Evolutionary conservation across 2,888 invertebrate species (phyloP).

Genomic region (Proisotoma minuta): DNA sequence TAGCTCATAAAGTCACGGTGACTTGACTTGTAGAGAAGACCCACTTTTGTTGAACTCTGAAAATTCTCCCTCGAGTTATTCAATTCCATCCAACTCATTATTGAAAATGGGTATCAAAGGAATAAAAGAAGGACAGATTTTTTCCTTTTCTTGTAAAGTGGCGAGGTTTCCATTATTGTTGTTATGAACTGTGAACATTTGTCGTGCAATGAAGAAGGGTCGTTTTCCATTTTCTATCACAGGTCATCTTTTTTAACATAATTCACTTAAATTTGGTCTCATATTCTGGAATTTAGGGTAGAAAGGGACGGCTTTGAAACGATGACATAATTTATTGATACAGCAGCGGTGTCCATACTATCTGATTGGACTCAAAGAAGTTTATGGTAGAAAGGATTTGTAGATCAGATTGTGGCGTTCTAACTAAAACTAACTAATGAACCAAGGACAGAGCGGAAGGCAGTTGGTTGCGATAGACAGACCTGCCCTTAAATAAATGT

Average conservation of each 20-base stretch:
- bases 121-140: background rate
- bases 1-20: no score
- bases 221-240: background rate
- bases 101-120: slow-evolving; percentile 1
- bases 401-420: slow-evolving; percentile 6
- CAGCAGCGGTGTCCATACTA: background rate
- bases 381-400: background rate
- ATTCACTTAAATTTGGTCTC: background rate
- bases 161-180: background rate
- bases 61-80: slow-evolving; percentile 1
- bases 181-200: background rate
- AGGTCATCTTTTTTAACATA: background rate
- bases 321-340: slow-evolving; percentile 40
- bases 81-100: slow-evolving; percentile 3
- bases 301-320: slow-evolving; percentile 16
- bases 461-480: background rate
- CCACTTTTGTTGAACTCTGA: background rate
- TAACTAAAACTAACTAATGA: slow-evolving; percentile 11
- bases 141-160: background rate
- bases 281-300: background rate
- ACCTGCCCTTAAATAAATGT: slow-evolving; percentile 29
- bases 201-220: background rate
- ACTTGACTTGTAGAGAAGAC: no score
- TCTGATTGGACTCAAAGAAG: background rate
- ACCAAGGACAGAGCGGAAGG: background rate